Evolutionary conservation across 2,797 vertebrate genomes (phyloP), one percentile per base, ranked within the genome.

Genomic region (Lagodon rhomboides): DNA sequence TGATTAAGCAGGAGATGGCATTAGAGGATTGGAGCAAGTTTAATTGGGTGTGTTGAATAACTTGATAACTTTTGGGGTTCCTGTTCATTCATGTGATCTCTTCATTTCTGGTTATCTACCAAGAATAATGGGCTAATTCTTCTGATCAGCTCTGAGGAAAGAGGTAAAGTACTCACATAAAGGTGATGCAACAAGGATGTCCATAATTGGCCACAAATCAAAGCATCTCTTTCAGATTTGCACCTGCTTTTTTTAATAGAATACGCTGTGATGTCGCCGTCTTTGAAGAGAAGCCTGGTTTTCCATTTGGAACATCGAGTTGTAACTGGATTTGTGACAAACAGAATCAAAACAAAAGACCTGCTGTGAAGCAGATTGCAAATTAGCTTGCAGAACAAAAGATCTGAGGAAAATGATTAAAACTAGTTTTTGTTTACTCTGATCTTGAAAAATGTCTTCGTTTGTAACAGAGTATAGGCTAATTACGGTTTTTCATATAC

Each of bases 21-120:
- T 87, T 86, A 79, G 68, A 79, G 79, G 71, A 77, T 55, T 75
- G 82, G 83, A 86, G 78, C 59, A 83, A 68, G 82, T 87, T 90
- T 90, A 88, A 91, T 86, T 88, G 85, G 79, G 81, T 82, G 76
- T 85, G 80, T 73, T 87, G 78, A 86, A 89, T 71, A 82, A 88
- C 65, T 77, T 80, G 72, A 83, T 80, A 79, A 89, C 74, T 90
- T 89, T 79, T 74, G 46, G 89, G 85, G 63, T 70, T 85, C 67
- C 65, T 59, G 18, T 73, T 89, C 83, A 72, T 62, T 85, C 20
- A 3, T 85, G 66, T 83, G 56, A 88, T 89, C 75, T 34, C 74
- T 80, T 68, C 50, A 80, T 73, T 73, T 75, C 69, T 73, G 77
- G 72, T 75, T 75, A 76, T 70, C 71, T 50, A 43, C n/a, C n/a